Conservation (phyloP, 2,888 invertebrate species). For the Parnassius apollo region DNA sequence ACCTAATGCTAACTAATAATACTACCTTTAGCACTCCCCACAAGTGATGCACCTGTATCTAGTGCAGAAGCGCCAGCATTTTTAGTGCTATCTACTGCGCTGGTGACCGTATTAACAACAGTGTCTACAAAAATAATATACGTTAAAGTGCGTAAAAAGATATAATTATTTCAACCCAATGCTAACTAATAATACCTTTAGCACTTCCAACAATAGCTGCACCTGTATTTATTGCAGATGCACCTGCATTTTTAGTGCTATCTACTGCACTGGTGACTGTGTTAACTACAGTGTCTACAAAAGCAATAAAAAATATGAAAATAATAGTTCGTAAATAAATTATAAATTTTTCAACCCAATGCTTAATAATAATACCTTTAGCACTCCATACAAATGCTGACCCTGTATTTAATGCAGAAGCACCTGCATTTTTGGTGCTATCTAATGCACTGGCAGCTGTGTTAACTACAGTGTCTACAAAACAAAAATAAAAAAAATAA, state of each 20-base stretch:
- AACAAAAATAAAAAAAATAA: too few relatives aligned
- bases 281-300: conserved; percentile 53
- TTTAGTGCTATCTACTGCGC: conserved; percentile 46
- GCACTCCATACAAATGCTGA: conserved; percentile 19
- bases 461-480: too few relatives aligned
- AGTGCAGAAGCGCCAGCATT: conserved; percentile 39
- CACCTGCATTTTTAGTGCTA: conserved; percentile 47
- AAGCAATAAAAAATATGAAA: conserved; percentile 11
- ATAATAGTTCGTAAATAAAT: neutral
- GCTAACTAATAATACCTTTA: conserved; percentile 42
- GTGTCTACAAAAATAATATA: conserved; percentile 43
- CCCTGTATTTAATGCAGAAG: too few relatives aligned
- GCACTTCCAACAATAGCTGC: conserved; percentile 38
- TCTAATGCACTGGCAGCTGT: too few relatives aligned
- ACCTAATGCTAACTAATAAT: conserved; percentile 6
- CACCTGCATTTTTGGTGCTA: too few relatives aligned
- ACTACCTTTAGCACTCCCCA: conserved; percentile 41
- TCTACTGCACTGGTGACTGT: conserved; percentile 44
- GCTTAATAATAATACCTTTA: conserved; percentile 41
- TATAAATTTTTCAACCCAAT: neutral
- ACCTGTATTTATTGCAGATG: conserved; percentile 49
- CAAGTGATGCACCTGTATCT: conserved; percentile 46
- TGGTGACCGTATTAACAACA: conserved; percentile 35
- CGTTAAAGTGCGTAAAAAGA: neutral
- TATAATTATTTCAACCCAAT: too few relatives aligned